A percentile compares a stretch with the other conserved stretches of the same genome.
Conservation (phyloP, 1,140 invertebrate genomes). For the Cardiocondyla obscurior region DNA sequence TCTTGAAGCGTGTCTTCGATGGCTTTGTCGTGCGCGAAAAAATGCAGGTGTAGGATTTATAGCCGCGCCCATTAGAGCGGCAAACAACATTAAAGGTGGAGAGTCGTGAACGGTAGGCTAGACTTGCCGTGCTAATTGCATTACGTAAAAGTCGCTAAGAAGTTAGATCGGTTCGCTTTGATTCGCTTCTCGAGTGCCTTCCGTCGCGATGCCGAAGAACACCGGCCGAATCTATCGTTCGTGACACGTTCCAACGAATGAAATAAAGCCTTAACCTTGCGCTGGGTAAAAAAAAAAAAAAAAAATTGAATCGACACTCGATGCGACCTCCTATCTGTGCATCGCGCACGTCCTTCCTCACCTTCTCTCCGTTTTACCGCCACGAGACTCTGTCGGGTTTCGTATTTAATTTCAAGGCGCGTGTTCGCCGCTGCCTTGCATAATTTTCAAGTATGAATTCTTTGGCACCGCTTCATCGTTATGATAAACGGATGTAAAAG, state of each 20-base stretch:
- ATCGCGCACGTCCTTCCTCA: not conserved
- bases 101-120: constrained; percentile 30
- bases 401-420: constrained; percentile 21
- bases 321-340: not conserved
- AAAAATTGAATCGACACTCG: not conserved
- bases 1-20: constrained; percentile 42
- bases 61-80: constrained; percentile 53
- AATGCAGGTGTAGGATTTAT: constrained; percentile 66
- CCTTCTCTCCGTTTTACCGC: not conserved
- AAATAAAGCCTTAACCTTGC: constrained; percentile 67
- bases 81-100: constrained; percentile 19
- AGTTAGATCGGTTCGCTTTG: constrained; percentile 31
- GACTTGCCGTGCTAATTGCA: constrained; percentile 71
- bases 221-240: constrained; percentile 4
- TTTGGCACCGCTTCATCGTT: not conserved
- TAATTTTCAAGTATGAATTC: constrained; percentile 11
- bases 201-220: constrained; percentile 8
- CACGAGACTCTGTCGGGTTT: not conserved
- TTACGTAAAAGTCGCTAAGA: constrained; percentile 72
- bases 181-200: not conserved
- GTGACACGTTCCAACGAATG: constrained; percentile 51
- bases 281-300: not conserved
- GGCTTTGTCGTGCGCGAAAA: constrained; percentile 46
- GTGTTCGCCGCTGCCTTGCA: not conserved
- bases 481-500: not conserved